Conservation (phyloP, 1,140 invertebrate species). For the Apolygus lucorum region DNA sequence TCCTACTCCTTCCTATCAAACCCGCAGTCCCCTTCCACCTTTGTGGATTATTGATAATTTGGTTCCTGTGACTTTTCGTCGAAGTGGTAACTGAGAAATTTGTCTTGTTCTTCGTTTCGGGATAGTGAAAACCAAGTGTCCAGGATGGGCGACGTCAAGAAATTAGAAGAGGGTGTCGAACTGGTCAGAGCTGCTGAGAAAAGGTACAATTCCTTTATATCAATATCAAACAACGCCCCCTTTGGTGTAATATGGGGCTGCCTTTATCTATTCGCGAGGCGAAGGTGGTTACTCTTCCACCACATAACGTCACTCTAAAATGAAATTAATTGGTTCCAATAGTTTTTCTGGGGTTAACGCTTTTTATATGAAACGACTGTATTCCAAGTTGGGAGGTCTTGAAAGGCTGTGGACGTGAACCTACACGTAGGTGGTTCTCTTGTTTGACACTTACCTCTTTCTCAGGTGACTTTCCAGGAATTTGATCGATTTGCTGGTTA, state of each 20-base stretch:
- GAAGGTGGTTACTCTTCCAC: background rate
- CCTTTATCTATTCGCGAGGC: background rate
- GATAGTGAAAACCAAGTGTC: background rate
- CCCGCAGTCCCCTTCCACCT: no score
- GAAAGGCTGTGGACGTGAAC: no score
- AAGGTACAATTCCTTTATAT: constrained; percentile 37
- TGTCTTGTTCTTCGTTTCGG: background rate
- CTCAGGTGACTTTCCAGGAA: no score
- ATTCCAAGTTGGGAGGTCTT: no score
- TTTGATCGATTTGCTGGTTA: no score
- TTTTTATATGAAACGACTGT: no score
- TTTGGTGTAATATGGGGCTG: background rate
- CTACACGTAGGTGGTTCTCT: no score
- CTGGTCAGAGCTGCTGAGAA: constrained; percentile 46
- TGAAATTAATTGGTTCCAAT: constrained; percentile 10
- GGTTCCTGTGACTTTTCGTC: background rate
- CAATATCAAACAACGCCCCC: background rate
- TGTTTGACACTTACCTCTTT: no score
- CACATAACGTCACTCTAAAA: background rate
- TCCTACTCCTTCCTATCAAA: no score
- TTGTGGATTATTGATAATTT: background rate
- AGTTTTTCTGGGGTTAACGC: no score
- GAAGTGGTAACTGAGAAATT: background rate
- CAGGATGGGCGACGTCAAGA: constrained; percentile 31
- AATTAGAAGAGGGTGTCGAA: constrained; percentile 43